phyloP scores from a whole-genome alignment of 2,888 invertebrate genomes.

The Orchesellides sinensis region DNA sequence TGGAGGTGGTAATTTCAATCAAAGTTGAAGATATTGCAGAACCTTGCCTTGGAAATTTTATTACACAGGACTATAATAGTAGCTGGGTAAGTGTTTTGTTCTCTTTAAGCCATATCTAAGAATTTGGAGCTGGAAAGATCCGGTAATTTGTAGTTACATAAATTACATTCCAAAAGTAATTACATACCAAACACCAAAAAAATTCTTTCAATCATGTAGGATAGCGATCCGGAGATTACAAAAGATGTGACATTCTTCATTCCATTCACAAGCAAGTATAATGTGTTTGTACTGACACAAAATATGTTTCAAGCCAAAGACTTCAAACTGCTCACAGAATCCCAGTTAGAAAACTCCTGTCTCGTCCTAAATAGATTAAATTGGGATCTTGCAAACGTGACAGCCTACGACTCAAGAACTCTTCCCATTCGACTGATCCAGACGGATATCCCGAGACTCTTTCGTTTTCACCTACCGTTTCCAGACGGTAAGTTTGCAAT shows the following conservation, averaged over 20 bases:
- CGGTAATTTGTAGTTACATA: slow-evolving; percentile 21
- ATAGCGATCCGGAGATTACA: too few relatives aligned
- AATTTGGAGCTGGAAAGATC: too few relatives aligned
- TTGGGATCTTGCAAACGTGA: slow-evolving; percentile 32
- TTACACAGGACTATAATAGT: slow-evolving; percentile 29
- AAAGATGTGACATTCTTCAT: slow-evolving; percentile 48
- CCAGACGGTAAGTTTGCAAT: slow-evolving; percentile 39
- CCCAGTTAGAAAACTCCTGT: slow-evolving; percentile 46
- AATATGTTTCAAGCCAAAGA: slow-evolving; percentile 36
- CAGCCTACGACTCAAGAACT: slow-evolving; percentile 37
- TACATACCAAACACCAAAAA: too few relatives aligned
- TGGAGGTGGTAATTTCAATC: too few relatives aligned
- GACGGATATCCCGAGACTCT: slow-evolving; percentile 31
- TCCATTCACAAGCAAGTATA: slow-evolving; percentile 42
- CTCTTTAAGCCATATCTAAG: too few relatives aligned
- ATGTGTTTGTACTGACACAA: slow-evolving; percentile 22
- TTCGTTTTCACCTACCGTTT: slow-evolving; percentile 40
- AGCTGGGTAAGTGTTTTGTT: slow-evolving; percentile 46
- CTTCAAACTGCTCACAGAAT: slow-evolving; percentile 39
- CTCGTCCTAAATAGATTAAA: slow-evolving; percentile 22
- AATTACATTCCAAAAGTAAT: too few relatives aligned
- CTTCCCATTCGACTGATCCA: slow-evolving; percentile 13
- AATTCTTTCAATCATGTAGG: too few relatives aligned
- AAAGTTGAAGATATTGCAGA: slow-evolving; percentile 35
- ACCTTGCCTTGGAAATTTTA: slow-evolving; percentile 29